Evolutionary conservation across 2,888 invertebrate genomes (phyloP), one percentile per base, ranked within the genome.

Genomic region (Agrochola litura): DNA sequence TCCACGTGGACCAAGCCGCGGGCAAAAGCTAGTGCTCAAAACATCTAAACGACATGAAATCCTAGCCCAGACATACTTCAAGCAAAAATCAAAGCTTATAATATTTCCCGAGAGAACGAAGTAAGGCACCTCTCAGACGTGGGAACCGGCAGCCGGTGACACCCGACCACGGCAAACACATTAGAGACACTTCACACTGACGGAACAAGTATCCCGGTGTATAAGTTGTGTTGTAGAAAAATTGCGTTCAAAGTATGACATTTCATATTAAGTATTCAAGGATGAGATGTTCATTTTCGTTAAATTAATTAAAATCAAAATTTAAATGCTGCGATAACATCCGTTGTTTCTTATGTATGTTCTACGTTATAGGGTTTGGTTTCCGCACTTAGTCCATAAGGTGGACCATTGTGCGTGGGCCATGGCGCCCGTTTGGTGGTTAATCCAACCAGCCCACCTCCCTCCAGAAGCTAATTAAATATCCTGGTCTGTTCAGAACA

Each of bases 81-180:
- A 63, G 52, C 19, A 63, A 79, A 82, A 81, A 77, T 83, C 77
- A 61, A 67, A 68, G 70, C 67, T 70, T 73, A 58, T 72, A 69
- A 73, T 79, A 83, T 83, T 68, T 71, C 52, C 52, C 56, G 56
- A 66, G 58, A 73, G 52, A 43, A 41, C 25, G 49, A 64, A 68
- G 56, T 76, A 61, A 75, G 79, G 69, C n/a, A 60, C 68, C 67
- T 77, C 56, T 64, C 65, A 73, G 77, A 54, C 78, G 85, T 86
- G 88, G 77, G 87, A 88, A 16, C 76, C 30, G n/a, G 56, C 88
- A 86, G 83, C 64, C 64, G 82, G 65, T 41, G 83, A 80, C 76
- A 77, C 71, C 82, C 79, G 76, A 74, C 73, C 56, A 41, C 74
- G 60, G 63, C 75, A 87, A 88, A 87, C 86, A 88, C 88, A 87